Conservation (phyloP, 2,888 invertebrate species). For the Lottia scabra region DNA sequence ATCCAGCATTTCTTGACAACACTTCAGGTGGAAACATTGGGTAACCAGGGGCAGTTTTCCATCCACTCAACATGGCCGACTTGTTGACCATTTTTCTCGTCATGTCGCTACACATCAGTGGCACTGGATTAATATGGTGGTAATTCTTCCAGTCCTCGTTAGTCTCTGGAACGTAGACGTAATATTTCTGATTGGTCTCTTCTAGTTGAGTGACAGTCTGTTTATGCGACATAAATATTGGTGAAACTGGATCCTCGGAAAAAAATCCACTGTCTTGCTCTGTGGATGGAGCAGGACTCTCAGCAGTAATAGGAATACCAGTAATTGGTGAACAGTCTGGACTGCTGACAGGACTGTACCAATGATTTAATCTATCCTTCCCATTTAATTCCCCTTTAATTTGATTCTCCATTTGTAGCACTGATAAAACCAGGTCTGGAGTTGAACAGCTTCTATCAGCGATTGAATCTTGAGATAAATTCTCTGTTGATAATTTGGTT, state of each 20-base stretch:
- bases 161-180: background rate
- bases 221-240: background rate
- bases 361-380: background rate
- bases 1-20: background rate
- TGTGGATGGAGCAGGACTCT: constrained; percentile 8
- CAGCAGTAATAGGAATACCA: background rate
- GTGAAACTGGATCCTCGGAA: constrained; percentile 10
- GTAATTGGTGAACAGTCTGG: background rate
- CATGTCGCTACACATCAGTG: background rate
- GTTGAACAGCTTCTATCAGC: constrained; percentile 38
- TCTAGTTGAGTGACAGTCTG: background rate
- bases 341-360: background rate
- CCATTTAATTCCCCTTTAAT: background rate
- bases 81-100: background rate
- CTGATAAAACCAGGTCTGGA: constrained; percentile 36
- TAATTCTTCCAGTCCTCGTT: background rate
- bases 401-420: constrained; percentile 14
- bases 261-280: constrained; percentile 14
- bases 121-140: background rate
- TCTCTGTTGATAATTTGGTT: background rate
- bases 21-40: background rate
- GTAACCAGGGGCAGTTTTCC: background rate
- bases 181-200: background rate
- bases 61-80: background rate
- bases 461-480: background rate